Conservation (phyloP, 1,140 invertebrate species). For the Nasonia giraulti region DNA sequence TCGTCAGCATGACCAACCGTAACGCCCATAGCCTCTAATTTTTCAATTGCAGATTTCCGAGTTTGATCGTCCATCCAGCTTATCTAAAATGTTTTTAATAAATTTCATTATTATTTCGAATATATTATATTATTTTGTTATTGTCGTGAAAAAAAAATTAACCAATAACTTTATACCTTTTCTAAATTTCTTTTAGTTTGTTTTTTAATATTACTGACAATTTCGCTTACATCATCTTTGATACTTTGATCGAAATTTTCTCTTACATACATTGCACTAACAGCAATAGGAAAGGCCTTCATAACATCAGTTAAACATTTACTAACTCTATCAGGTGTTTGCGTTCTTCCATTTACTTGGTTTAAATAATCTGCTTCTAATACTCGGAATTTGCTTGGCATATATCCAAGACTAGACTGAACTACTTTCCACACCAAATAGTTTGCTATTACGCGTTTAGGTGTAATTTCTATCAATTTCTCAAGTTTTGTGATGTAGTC, state of each 20-base stretch:
- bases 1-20: constrained; percentile 79
- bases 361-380: background rate
- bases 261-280: background rate
- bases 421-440: background rate
- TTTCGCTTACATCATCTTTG: background rate
- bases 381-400: background rate
- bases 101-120: no score
- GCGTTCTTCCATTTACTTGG: background rate
- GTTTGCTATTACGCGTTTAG: constrained; percentile 7
- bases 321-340: background rate
- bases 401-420: background rate
- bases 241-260: background rate
- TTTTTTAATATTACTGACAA: background rate
- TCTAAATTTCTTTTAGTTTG: background rate
- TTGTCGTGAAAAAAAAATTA: no score
- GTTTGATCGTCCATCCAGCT: constrained; percentile 84
- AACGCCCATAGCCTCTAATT: constrained; percentile 75
- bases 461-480: background rate
- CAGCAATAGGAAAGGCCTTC: background rate
- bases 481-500: background rate
- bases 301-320: background rate
- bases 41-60: constrained; percentile 74
- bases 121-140: no score
- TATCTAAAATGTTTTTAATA: constrained; percentile 59
- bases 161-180: background rate